Evolutionary conservation across 1,140 invertebrate genomes (phyloP), one percentile per base, ranked within the genome.

Genomic region (Pissodes strobi): DNA sequence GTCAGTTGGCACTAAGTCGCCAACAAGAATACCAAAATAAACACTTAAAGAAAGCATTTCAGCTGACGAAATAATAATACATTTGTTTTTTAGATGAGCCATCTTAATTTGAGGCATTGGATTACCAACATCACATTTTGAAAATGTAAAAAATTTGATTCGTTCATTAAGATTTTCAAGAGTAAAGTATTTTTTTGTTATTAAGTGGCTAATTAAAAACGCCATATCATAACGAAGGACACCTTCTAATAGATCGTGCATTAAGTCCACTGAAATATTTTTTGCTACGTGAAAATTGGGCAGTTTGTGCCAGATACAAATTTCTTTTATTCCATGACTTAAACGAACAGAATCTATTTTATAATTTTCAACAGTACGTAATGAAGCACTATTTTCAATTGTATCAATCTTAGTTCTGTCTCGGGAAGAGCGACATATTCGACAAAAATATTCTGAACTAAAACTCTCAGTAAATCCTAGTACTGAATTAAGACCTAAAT

Each of bases 251-350:
- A 67, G 1, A 43, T 55, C 59, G 43, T 67, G 77, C 76, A 79
- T 78, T 1, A 71, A 49, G 66, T 80, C 78, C 25, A 75, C 68
- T 34, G 64, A 67, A 46, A 66, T 68, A 69, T 80, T 79, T 13
- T 75, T 23, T 19, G 71, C 70, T 23, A 76, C 69, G 70, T 79
- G 72, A 72, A 77, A 80, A 64, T 69, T 64, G 18, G 56, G 48
- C 5, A 15, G 45, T 77, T 65, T 37, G 62, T 74, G 63, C 64
- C 75, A 79, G 21, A 75, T 48, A 56, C 75, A 79, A 45, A 55
- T 52, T 66, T 73, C 69, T 69, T 76, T 76, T 19, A 57, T 46
- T 27, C 67, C 63, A 48, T 19, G 38, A 10, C 15, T 30, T 22
- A 25, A 22, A n/a, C 17, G 1, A 51, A 18, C 12, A 49, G 5